A percentile compares a stretch with the other conserved stretches of the same genome.
Conservation (phyloP, 2,888 invertebrate species). For the Abrostola tripartita region DNA sequence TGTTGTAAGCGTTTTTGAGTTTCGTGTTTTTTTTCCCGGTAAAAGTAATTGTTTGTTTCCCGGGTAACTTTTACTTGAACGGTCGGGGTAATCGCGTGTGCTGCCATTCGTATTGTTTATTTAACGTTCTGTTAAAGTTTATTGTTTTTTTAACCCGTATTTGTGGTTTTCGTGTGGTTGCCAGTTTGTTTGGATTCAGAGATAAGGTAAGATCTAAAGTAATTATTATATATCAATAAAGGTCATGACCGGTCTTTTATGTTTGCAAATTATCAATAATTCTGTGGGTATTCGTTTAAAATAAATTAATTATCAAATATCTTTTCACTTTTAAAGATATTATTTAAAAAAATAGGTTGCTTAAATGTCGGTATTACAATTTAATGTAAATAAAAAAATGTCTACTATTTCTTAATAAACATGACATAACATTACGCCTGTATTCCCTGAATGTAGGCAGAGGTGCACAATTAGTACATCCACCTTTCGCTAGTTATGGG, state of each 20-base stretch:
- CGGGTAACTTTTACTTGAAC: constrained; percentile 23
- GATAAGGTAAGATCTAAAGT: constrained; percentile 35
- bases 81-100: constrained; percentile 44
- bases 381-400: no score
- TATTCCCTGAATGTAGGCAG: no score
- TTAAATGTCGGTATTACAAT: no score
- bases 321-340: no score
- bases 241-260: neutral
- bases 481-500: no score
- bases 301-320: no score
- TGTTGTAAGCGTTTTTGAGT: constrained; percentile 20
- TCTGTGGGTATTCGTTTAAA: no score
- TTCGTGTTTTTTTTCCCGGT: constrained; percentile 8
- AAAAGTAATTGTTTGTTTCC: constrained; percentile 21
- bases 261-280: neutral
- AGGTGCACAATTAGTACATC: no score
- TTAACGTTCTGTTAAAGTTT: constrained; percentile 30
- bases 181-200: constrained; percentile 24
- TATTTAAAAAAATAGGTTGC: no score
- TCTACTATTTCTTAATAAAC: no score
- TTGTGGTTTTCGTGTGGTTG: constrained; percentile 23
- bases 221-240: neutral
- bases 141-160: constrained; percentile 20
- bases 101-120: constrained; percentile 39
- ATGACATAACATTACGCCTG: no score